Conservation (phyloP, 2,113 vertebrate species). For the Chaetorhynchus papuensis region DNA sequence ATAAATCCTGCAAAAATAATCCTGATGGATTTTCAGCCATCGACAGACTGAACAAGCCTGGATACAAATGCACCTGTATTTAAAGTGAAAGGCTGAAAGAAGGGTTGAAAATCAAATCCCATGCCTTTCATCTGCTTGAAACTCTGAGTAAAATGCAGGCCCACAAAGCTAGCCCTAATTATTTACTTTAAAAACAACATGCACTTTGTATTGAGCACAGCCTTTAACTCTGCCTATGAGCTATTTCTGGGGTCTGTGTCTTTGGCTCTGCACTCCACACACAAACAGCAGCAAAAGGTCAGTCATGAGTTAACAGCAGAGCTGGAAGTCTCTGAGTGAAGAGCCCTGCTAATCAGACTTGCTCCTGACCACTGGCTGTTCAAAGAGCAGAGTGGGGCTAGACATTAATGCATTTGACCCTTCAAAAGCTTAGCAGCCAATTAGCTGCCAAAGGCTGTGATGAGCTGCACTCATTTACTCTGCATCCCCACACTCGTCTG, state of each 20-base stretch:
- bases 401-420: neutral
- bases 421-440: neutral
- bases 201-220: neutral
- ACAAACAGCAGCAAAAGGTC: neutral
- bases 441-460: slow-evolving; percentile 21
- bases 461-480: neutral
- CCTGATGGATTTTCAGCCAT: neutral
- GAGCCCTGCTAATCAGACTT: neutral
- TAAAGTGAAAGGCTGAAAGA: neutral
- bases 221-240: neutral
- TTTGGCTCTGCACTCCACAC: neutral
- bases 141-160: neutral
- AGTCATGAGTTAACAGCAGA: neutral
- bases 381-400: neutral
- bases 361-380: neutral
- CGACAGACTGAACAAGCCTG: neutral
- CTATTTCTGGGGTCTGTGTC: slow-evolving; percentile 8
- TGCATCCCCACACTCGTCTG: neutral
- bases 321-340: neutral
- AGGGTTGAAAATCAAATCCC: neutral
- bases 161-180: neutral
- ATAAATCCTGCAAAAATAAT: neutral
- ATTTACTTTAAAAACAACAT: neutral
- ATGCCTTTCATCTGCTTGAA: neutral
- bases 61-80: neutral